Base-by-base conservation (phyloP, 2,113 vertebrate genomes). In the Cavia aperea region DNA sequence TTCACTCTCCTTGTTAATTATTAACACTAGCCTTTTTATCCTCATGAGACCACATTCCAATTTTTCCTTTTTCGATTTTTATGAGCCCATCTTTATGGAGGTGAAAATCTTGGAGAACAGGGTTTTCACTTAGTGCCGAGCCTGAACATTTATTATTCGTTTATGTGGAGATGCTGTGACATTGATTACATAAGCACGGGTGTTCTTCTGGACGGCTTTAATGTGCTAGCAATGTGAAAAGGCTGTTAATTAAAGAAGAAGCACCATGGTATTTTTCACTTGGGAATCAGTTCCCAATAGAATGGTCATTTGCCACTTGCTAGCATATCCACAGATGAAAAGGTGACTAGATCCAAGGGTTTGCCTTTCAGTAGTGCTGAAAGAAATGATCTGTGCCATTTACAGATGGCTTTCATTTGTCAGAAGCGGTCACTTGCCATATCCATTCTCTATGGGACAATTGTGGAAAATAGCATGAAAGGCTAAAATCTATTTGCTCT, bases 21-120 rank as follows among this genome's bases (percentile, higher is more conserved):
- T 98, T 98, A 99, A 99, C 98, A 99, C 98, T 99, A 98, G 98
- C 98, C 98, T 98, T 99, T 99, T 98, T 98, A 98, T 98, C 98
- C 98, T 98, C 97, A 95, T 82, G 98, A 98, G 99, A 98, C 97
- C 93, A 97, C 93, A 97, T 97, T 97, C 97, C 97, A 97, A 96
- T 97, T 98, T 98, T 95, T 87, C 92, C 65, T 96, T 97, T 97
- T 97, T 95, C 79, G 81, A 95, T 97, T 96, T 96, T 96, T 93
- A 93, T 96, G 92, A 97, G 97, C 93, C 87, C 96, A 95, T 94
- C 95, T 97, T 97, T 96, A 96, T 91, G 93, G 94, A 97, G 94
- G 95, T 95, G 94, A 95, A 97, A 95, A 92, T 96, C 96, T 97
- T 96, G 93, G 93, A 96, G 94, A 95, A 97, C 89, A 97, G 93